Evolutionary conservation across 2,797 vertebrate species (phyloP), one percentile per base, ranked within the genome.

Genomic region (Cottoperca gobio): DNA sequence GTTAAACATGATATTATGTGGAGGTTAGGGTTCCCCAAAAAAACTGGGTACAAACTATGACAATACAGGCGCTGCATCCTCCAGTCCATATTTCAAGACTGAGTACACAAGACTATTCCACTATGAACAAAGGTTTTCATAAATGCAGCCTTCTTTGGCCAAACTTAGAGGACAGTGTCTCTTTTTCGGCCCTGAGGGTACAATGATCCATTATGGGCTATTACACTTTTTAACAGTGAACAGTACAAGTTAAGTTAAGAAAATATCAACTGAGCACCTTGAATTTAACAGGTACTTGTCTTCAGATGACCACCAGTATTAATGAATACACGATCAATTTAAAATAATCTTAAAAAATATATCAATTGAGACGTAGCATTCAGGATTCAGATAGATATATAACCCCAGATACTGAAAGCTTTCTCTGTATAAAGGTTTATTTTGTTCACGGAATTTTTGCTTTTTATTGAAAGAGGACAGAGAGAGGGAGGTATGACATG

Each of bases 51-150:
- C 19, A 48, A 53, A 39, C 49, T 66, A 6, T 17, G 17, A 14
- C 23, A 49, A n/a, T 54, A 43, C 23, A 54, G 19, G 11, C 0
- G 0, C 60, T 21, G 16, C 16, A 19, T 33, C 53, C n/a, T 64
- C 63, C 19, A 35, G 55, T 23, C 6, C 19, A 71, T 26, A 59
- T 73, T 59, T 72, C 2, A 57, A 50, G 2, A 48, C 16, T 19
- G 45, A 53, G 53, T 8, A 61, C 50, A 53, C 19, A 46, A 33
- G 2, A 21, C 14, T 19, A 49, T 63, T 49, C 37, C n/a, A 35
- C 1, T 21, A 0, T 55, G 45, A 54, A 17, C 65, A 50, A 33
- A 33, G 2, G 1, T 24, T 57, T 19, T 39, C 46, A 68, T 31
- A 21, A 60, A 55, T 59, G 10, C 5, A 35, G 35, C 7, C 8